Evolutionary conservation across 2,888 invertebrate species (phyloP).

Genomic region (Ophonus ardosiacus): DNA sequence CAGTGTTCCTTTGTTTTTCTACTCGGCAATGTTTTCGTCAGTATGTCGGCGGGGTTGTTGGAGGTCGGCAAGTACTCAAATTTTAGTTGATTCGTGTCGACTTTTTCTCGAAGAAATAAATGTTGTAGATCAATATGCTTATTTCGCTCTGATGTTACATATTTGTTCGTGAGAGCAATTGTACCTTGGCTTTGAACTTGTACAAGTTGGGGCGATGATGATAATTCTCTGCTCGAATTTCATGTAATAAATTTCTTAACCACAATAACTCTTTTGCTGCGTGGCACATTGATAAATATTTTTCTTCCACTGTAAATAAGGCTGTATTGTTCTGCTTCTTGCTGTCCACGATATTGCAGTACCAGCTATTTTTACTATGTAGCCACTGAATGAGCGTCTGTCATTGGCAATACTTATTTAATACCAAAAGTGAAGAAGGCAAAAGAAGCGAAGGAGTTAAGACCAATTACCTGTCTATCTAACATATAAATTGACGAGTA

Average conservation of each 20-base stretch:
- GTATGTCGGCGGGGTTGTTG: too few species aligned
- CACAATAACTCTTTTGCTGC: background rate
- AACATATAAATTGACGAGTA: too few species aligned
- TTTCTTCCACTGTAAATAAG: constrained; percentile 20
- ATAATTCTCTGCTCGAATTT: background rate
- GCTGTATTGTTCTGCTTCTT: background rate
- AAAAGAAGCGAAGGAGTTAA: too few species aligned
- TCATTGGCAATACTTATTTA: too few species aligned
- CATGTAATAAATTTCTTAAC: background rate
- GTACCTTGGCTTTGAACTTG: constrained; percentile 3
- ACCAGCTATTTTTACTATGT: too few species aligned
- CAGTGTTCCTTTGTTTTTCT: too few species aligned
- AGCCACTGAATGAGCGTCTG: too few species aligned
- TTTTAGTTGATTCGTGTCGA: background rate
- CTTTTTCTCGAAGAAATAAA: constrained; percentile 20
- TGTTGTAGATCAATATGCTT: constrained; percentile 7
- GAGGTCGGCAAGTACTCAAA: too few species aligned
- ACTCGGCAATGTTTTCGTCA: too few species aligned
- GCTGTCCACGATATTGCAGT: too few species aligned
- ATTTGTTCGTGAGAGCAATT: background rate
- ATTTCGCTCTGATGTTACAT: constrained; percentile 32
- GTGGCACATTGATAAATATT: constrained; percentile 42
- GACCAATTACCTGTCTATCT: too few species aligned
- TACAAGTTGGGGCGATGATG: background rate
- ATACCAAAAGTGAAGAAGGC: too few species aligned